phyloP scores from a whole-genome alignment of 1,140 invertebrate species.

The Formica selysi region DNA sequence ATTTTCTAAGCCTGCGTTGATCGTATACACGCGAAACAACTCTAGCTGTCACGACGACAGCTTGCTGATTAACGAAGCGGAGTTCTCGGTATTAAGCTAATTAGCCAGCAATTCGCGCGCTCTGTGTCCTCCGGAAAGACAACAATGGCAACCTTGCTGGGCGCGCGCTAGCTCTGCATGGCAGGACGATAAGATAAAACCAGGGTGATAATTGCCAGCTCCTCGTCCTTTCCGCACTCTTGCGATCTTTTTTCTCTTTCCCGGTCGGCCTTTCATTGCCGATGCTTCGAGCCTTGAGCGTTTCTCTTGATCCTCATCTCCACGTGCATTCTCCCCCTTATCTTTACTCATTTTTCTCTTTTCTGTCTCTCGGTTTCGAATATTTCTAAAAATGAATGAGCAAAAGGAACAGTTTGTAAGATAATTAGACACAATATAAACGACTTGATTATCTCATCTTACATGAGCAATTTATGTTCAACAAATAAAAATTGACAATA shows the following conservation, averaged over 20 bases:
- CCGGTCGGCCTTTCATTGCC: slow-evolving; percentile 47
- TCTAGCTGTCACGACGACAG: slow-evolving; percentile 17
- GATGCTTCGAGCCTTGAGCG: slow-evolving; percentile 36
- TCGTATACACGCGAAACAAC: background rate
- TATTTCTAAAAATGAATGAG: background rate
- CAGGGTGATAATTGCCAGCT: slow-evolving; percentile 64
- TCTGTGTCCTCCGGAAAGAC: slow-evolving; percentile 69
- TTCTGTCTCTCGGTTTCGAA: background rate
- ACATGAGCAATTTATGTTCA: background rate
- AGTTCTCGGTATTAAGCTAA: slow-evolving; percentile 66
- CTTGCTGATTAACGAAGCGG: slow-evolving; percentile 42
- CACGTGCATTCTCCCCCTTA: slow-evolving; percentile 8
- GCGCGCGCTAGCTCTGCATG: slow-evolving; percentile 37
- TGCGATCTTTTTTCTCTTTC: slow-evolving; percentile 43
- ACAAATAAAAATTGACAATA: background rate
- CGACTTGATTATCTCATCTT: background rate
- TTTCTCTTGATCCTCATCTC: slow-evolving; percentile 26
- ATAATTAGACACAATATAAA: background rate
- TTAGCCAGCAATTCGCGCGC: slow-evolving; percentile 56
- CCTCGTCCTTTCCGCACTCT: slow-evolving; percentile 57
- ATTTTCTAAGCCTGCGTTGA: background rate
- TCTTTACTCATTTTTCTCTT: background rate
- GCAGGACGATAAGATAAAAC: slow-evolving; percentile 66
- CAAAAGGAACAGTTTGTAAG: background rate
- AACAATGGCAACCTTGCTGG: slow-evolving; percentile 70